Base-by-base conservation (phyloP, 2,888 invertebrate genomes). In the Ochropacha duplaris region DNA sequence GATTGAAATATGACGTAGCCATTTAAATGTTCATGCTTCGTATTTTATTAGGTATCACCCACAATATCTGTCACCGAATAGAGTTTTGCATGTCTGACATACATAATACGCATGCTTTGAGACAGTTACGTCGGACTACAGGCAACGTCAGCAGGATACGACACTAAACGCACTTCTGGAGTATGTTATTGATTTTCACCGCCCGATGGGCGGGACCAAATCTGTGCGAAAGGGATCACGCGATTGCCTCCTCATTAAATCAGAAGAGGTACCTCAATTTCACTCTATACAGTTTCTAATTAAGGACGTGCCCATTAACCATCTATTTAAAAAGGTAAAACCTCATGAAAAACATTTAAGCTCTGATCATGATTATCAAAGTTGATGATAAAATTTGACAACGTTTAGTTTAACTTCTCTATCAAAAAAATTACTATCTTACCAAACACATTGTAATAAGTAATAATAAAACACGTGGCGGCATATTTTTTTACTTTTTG, bases 101-200 rank as follows among this genome's bases (percentile, higher is more conserved):
- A 57, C 66, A 61, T 36, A 56, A 59, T 66, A 67, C 64, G 61
- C 64, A 58, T 66, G 55, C 67, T 70, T 72, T 75, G 68, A 69
- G 72, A 72, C 64, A 66, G 67, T 69, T 72, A 76, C 74, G 73
- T 72, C 72, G 68, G 69, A 73, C 77, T 79, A 74, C 70, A 61
- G 74, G 72, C 74, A 74, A 87, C 91, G 91, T 90, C 92, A 87
- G 87, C 79, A 72, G 80, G 80, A 86, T 86, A 87, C 84, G 84
- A 86, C 86, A 90, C 83, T 85, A 84, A 90, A 90, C 88, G 86
- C 88, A 90, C 87, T 91, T 91, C 91, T 92, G 91, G 80, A 87
- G 86, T 87, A 82, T 84, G 85, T 91, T 92, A 92, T 92, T 90
- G 92, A 92, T 92, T 92, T 92, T 89, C 85, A 87, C 83, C 90